phyloP scores from a whole-genome alignment of 1,140 invertebrate genomes.

The Drosophila albomicans region DNA sequence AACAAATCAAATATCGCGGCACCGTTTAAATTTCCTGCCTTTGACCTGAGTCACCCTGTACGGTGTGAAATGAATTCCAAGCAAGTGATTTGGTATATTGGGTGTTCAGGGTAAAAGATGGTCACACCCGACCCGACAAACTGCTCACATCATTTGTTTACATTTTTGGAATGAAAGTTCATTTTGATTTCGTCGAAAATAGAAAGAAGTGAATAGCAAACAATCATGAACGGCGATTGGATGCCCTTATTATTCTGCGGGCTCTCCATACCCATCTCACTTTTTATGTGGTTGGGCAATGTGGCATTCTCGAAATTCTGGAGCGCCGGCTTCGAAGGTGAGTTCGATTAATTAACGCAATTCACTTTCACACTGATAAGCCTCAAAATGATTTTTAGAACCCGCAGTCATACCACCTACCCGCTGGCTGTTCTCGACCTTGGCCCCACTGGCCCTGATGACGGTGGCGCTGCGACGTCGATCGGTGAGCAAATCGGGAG shows the following conservation, averaged over 20 bases:
- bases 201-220: conserved; percentile 5
- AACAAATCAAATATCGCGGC: neutral
- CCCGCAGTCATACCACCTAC: conserved; percentile 89
- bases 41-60: conserved; percentile 13
- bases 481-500: conserved; percentile 90
- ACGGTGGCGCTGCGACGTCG: conserved; percentile 89
- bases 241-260: conserved; percentile 88
- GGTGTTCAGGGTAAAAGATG: neutral
- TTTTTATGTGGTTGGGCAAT: conserved; percentile 90
- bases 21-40: neutral
- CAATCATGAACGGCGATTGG: conserved; percentile 74
- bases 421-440: conserved; percentile 90
- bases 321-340: conserved; percentile 86
- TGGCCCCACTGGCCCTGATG: conserved; percentile 89
- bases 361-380: conserved; percentile 27
- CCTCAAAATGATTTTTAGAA: conserved; percentile 85
- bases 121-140: conserved; percentile 13
- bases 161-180: conserved; percentile 32
- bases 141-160: conserved; percentile 34
- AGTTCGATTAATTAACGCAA: conserved; percentile 28
- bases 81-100: conserved; percentile 1
- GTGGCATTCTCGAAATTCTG: conserved; percentile 88
- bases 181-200: neutral
- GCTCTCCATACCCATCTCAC: conserved; percentile 89
- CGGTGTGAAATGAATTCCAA: neutral